Conservation (phyloP, 2,113 vertebrate species). For the Tichodroma muraria region DNA sequence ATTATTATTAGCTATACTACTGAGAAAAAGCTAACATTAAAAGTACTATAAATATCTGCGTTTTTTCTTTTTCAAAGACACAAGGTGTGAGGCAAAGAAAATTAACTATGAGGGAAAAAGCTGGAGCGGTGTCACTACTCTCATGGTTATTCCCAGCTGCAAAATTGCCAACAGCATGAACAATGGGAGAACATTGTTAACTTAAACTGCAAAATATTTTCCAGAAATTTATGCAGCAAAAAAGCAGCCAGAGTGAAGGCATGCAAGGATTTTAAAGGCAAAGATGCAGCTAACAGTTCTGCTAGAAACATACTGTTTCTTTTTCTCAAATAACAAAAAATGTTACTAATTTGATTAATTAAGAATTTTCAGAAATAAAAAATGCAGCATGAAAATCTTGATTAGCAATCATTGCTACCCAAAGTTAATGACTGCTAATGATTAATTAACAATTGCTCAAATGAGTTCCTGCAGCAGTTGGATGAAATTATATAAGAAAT, state of each 20-base stretch:
- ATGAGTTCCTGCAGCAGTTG: conserved; percentile 64
- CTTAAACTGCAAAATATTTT: conserved; percentile 9
- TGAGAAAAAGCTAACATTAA: neutral
- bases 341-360: conserved; percentile 50
- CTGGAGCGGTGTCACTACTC: neutral
- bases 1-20: neutral
- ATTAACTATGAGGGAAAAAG: neutral
- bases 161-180: neutral
- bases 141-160: neutral
- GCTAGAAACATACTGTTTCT: neutral
- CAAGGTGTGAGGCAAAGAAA: neutral
- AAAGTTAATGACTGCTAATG: conserved; percentile 57
- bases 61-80: neutral
- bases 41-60: neutral
- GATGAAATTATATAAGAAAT: conserved; percentile 65
- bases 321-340: conserved; percentile 7
- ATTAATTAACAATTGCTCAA: conserved; percentile 64
- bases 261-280: neutral
- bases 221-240: conserved; percentile 24
- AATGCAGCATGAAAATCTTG: conserved; percentile 44
- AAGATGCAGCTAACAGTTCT: neutral
- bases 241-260: neutral
- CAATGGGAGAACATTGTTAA: neutral
- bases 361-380: conserved; percentile 9
- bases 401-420: conserved; percentile 59